Evolutionary conservation across 2,113 vertebrate species (phyloP).

Genomic region (Piprites chloris): DNA sequence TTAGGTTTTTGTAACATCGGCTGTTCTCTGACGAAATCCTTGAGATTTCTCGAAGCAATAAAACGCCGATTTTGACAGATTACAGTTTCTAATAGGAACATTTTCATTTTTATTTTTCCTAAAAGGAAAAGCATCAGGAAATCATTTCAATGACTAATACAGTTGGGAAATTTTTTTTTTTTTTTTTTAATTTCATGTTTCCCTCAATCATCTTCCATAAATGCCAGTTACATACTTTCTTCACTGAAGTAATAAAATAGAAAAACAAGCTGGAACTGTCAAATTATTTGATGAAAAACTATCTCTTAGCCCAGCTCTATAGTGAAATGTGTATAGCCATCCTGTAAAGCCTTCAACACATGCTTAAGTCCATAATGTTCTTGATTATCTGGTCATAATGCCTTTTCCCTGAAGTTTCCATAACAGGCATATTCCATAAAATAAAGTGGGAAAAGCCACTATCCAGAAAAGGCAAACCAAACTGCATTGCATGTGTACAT

Average conservation of each 20-base stretch:
- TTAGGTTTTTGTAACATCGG: background rate
- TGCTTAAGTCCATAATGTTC: background rate
- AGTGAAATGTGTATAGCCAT: background rate
- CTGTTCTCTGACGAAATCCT: background rate
- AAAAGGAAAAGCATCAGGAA: background rate
- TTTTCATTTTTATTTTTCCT: background rate
- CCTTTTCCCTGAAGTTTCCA: background rate
- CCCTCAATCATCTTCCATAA: background rate
- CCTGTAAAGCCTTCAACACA: background rate
- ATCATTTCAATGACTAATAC: background rate
- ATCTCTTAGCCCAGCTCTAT: background rate
- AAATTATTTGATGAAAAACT: background rate
- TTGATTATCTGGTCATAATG: background rate
- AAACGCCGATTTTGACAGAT: background rate
- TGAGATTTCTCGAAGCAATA: background rate
- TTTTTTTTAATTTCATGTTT: background rate
- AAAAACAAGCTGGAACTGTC: background rate
- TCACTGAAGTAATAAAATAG: background rate
- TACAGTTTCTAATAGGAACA: background rate
- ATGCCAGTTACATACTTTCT: background rate
- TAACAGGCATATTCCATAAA: background rate
- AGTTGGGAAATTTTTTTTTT: background rate
- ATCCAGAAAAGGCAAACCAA: background rate
- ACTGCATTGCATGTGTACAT: background rate
- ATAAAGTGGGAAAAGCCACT: background rate